Evolutionary conservation across 2,113 vertebrate species (phyloP), one percentile per base, ranked within the genome.

Genomic region (Tylochromis polylepis): DNA sequence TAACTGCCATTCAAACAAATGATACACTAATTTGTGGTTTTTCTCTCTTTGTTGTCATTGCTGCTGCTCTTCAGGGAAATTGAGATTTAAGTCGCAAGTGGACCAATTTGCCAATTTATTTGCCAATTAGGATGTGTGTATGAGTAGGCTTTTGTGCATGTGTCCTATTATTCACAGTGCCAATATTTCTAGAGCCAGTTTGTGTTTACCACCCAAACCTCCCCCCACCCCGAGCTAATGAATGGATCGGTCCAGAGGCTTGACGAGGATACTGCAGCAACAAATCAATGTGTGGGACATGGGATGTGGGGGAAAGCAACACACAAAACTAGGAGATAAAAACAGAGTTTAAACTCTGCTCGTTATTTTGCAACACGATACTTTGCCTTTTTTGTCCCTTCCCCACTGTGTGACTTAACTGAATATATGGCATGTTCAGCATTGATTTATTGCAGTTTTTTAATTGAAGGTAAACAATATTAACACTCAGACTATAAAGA

Each of bases 251-350:
- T 90, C 49, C 60, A 27, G 53, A 82, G 82, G 77, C 78, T 88
- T 85, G 75, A 90, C 34, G 84, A 87, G 92, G 88, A 91, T 57
- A 41, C 78, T 87, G 46, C 83, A 79, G 75, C 88, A 85, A 89
- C 87, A 86, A 84, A 94, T 94, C 88, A 83, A 89, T 92, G 60
- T 29, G 79, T 41, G 55, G 81, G 78, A 36, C 5, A 36, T 51
- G 5, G 65, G 38, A 20, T 84, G 43, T 83, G 77, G 49, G 49
- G 58, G 62, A 78, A 80, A 88, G 77, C 59, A 83, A 62, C 58
- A 24, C 43, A 41, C 79, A 10, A 79, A 62, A 31, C 38, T 11
- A 11, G 11, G 41, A 12, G 27, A 56, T 53, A 59, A 36, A 11
- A 75, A 29, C 11, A 24, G 16, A 87, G 34, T 34, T 62, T 34